Conservation (phyloP, 2,888 invertebrate species). For the Trimorus sp. region DNA sequence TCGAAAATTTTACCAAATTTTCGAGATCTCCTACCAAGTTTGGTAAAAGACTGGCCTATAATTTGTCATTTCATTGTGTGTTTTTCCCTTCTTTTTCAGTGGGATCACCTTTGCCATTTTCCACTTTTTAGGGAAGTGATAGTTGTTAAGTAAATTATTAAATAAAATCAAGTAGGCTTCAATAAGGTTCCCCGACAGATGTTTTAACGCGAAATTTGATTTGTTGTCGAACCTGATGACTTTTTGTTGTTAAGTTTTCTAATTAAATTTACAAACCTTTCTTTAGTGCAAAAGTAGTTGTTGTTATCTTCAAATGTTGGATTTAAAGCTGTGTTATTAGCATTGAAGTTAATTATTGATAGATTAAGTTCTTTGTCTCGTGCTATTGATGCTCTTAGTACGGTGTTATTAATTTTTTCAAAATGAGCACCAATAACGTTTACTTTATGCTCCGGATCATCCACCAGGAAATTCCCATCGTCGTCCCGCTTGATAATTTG, state of each 20-base stretch:
- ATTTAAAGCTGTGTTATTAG: not conserved
- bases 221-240: slow-evolving; percentile 48
- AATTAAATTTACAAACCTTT: not conserved
- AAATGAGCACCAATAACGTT: not conserved
- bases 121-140: slow-evolving; percentile 51
- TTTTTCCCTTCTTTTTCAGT: slow-evolving; percentile 47
- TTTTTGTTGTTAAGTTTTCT: slow-evolving; percentile 40
- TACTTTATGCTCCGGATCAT: not conserved
- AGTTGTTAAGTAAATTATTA: slow-evolving; percentile 59
- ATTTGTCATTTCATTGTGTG: slow-evolving; percentile 2
- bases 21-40: too few species aligned
- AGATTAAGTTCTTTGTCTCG: not conserved
- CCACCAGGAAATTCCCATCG: too few species aligned
- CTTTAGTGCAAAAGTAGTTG: slow-evolving; percentile 12
- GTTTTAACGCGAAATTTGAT: slow-evolving; percentile 42
- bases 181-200: slow-evolving; percentile 23
- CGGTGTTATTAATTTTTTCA: not conserved
- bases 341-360: not conserved
- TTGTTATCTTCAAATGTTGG: not conserved
- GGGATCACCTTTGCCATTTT: slow-evolving; percentile 53
- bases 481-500: too few species aligned
- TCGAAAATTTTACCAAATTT: slow-evolving; percentile 38
- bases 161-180: slow-evolving; percentile 27
- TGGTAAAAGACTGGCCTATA: slow-evolving; percentile 65
- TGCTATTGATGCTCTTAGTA: not conserved